Percentiles rank a stretch among this genome's conserved stretches.
Evolutionary conservation across 1,140 invertebrate genomes (phyloP).

Genomic region (Catajapyx aquilonaris): DNA sequence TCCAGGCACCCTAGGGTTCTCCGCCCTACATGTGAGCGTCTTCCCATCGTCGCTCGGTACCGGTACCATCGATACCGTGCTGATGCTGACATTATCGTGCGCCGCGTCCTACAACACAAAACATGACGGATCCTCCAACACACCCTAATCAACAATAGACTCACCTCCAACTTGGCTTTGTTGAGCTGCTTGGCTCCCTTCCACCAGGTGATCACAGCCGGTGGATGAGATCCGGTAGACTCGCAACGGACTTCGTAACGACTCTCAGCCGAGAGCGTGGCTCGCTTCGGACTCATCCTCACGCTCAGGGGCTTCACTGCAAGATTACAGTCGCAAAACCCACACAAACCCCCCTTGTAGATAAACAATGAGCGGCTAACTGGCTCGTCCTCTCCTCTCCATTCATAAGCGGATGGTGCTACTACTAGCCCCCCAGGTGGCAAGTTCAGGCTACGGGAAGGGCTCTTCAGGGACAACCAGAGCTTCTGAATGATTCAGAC

Average conservation of each 20-base stretch:
- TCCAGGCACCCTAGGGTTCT: constrained; percentile 65
- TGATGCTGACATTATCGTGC: constrained; percentile 59
- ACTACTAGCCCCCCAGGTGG: too few relatives aligned
- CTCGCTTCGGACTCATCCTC: constrained; percentile 37
- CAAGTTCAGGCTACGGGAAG: too few relatives aligned
- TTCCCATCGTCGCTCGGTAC: constrained; percentile 55
- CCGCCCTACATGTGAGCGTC: constrained; percentile 61
- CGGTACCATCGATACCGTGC: constrained; percentile 53
- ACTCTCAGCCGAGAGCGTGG: constrained; percentile 43
- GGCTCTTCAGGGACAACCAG: too few relatives aligned
- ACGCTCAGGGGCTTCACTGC: constrained; percentile 60
- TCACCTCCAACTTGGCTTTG: constrained; percentile 35
- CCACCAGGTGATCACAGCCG: constrained; percentile 70
- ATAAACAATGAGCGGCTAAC: too few relatives aligned
- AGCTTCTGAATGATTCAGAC: too few relatives aligned
- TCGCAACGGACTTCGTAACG: constrained; percentile 58
- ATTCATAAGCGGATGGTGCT: too few relatives aligned
- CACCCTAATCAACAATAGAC: too few relatives aligned
- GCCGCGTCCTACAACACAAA: constrained; percentile 71
- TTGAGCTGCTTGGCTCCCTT: constrained; percentile 56
- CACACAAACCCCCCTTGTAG: too few relatives aligned
- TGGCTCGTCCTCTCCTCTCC: too few relatives aligned
- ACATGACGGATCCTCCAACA: too few relatives aligned
- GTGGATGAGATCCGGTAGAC: constrained; percentile 59
- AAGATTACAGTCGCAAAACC: background rate